Conservation (phyloP, 2,888 invertebrate genomes). For the Galerucella calmariensis region DNA sequence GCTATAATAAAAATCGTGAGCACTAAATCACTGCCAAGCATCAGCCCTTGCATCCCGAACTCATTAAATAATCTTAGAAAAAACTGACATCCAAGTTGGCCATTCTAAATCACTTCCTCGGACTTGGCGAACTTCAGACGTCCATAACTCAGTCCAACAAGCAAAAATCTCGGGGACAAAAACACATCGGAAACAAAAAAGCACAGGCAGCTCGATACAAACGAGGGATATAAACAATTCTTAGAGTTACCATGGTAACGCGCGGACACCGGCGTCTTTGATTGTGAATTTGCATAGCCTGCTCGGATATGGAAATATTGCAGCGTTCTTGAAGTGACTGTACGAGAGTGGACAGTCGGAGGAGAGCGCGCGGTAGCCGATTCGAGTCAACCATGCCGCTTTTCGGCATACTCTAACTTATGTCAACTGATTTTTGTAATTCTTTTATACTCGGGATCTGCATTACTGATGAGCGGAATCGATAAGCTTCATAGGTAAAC, state of each 20-base stretch:
- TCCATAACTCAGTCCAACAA: slow-evolving; percentile 62
- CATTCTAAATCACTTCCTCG: slow-evolving; percentile 60
- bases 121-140: slow-evolving; percentile 55
- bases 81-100: slow-evolving; percentile 56
- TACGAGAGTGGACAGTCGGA: slow-evolving; percentile 58
- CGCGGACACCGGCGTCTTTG: slow-evolving; percentile 62
- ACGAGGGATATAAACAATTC: slow-evolving; percentile 64
- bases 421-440: slow-evolving; percentile 62
- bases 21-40: slow-evolving; percentile 51
- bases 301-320: slow-evolving; percentile 64
- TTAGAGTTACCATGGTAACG: slow-evolving; percentile 61
- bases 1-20: slow-evolving; percentile 52
- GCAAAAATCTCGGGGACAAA: slow-evolving; percentile 62
- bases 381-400: slow-evolving; percentile 55
- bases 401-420: slow-evolving; percentile 64
- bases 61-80: slow-evolving; percentile 59
- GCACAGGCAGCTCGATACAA: slow-evolving; percentile 61
- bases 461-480: slow-evolving; percentile 43
- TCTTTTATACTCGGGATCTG: slow-evolving; percentile 48
- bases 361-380: slow-evolving; percentile 57
- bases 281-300: slow-evolving; percentile 64
- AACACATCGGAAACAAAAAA: slow-evolving; percentile 59
- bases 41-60: slow-evolving; percentile 45
- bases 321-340: slow-evolving; percentile 60
- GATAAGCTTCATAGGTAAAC: slow-evolving; percentile 30